Evolutionary conservation across 2,113 vertebrate species (phyloP), one percentile per base, ranked within the genome.

Genomic region (Semicossyphus pulcher): DNA sequence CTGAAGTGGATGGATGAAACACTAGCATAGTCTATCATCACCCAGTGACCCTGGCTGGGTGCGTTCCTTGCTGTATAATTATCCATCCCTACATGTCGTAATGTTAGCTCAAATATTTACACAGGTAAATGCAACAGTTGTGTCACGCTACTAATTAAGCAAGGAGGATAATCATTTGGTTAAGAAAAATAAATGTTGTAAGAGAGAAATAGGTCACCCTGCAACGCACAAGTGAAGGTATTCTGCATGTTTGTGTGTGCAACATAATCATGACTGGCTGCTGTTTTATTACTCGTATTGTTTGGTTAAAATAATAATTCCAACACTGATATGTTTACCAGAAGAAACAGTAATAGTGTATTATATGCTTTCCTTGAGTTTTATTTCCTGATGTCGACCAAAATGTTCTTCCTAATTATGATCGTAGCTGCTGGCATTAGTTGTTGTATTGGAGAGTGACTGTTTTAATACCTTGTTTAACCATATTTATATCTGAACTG

Each of bases 1-100:
- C 54, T 72, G 11, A 47, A 65, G 54, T 58, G 14, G 32, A 73
- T 66, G 59, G 48, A 71, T 69, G 61, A n/a, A 65, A 54, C 0
- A 11, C 16, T 21, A 14, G 4, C 21, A 20, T 34, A 23, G 62
- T 52, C 48, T 23, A 7, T 58, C 63, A 68, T 47, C 49, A 14
- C 39, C 42, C 34, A 47, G 7, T 68, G 69, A 72, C 48, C 70
- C 39, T 16, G 23, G 25, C 26, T 20, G 15, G 68, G 42, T n/a
- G 10, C 36, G 54, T 28, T 73, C 26, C 21, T 62, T 6, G 18
- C 8, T 60, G 18, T 59, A 25, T 47, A 49, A 64, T 42, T 31
- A 53, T 49, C 47, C 28, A 42, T 34, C 18, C 37, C 18, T 21
- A 16, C 18, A 28, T n/a, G 29, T 2, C 2, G 29, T 16, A 8